A percentile compares a stretch with the other conserved stretches of the same genome.
These are phyloP conservation scores for Mallateleia sp. DNA, from an alignment of 2,888 invertebrate species.

Conservation along the genomic window DNA sequence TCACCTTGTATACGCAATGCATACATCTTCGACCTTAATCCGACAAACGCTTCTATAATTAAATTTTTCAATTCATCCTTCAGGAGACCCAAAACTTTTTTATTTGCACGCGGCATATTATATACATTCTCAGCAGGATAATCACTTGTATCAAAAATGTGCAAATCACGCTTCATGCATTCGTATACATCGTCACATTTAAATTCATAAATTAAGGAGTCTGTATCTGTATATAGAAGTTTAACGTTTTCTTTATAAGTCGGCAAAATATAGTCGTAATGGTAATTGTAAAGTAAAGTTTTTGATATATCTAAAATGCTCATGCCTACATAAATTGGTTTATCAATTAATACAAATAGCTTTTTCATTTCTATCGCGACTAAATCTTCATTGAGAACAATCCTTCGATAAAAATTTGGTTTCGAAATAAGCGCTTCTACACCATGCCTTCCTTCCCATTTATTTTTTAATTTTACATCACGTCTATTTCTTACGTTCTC, in stretches of 20 bases:
- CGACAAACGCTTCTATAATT: slow-evolving; percentile 4
- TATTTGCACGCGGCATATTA: slow-evolving; percentile 2
- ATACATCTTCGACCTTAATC: slow-evolving; percentile 39
- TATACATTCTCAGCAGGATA: slow-evolving; percentile 77
- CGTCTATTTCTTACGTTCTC: slow-evolving; percentile 46
- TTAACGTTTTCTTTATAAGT: slow-evolving; percentile 57
- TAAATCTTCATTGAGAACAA: slow-evolving; percentile 33
- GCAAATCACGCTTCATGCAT: slow-evolving; percentile 73
- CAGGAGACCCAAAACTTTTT: background rate
- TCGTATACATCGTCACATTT: slow-evolving; percentile 86
- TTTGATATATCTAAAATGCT: slow-evolving; percentile 56
- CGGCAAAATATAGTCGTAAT: slow-evolving; percentile 55
- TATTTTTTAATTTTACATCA: background rate
- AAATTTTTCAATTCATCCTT: background rate
- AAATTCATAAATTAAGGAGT: slow-evolving; percentile 84
- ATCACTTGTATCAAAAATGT: slow-evolving; percentile 85
- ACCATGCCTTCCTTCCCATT: slow-evolving; percentile 26
- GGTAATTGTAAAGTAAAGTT: slow-evolving; percentile 65
- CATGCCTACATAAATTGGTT: slow-evolving; percentile 42
- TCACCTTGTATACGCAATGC: background rate
- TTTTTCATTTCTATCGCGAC: slow-evolving; percentile 42
- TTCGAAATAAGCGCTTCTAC: slow-evolving; percentile 22
- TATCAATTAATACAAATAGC: slow-evolving; percentile 2
- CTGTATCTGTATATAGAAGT: slow-evolving; percentile 84
- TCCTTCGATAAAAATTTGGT: slow-evolving; percentile 33